Conservation (phyloP, 1,140 invertebrate genomes). For the Dinoponera quadriceps region DNA sequence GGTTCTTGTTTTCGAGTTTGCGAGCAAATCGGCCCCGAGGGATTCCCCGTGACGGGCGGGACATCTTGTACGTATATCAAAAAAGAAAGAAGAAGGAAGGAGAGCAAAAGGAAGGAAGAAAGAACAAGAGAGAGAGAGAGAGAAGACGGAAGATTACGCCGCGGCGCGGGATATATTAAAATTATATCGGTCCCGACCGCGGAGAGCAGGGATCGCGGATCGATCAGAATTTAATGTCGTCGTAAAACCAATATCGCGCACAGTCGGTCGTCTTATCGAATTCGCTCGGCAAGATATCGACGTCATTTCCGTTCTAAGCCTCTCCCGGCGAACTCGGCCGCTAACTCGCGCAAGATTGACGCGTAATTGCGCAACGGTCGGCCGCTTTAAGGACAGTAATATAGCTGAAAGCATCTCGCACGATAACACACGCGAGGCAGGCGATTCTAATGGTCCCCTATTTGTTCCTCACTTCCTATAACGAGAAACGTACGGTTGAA, state of each 20-base stretch:
- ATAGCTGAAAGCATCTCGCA: conserved; percentile 39
- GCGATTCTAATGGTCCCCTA: conserved; percentile 42
- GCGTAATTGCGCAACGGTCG: conserved; percentile 46
- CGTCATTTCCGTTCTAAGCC: not conserved
- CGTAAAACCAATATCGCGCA: not conserved
- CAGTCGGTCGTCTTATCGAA: conserved; percentile 15
- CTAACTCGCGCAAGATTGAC: conserved; percentile 15
- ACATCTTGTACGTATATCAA: too few species aligned
- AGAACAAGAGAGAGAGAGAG: too few species aligned
- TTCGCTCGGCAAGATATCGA: not conserved
- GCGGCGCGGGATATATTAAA: not conserved
- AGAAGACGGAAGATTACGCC: not conserved
- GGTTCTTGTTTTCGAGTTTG: too few species aligned
- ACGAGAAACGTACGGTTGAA: conserved; percentile 21
- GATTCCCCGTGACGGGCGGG: too few species aligned
- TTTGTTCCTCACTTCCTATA: conserved; percentile 58
- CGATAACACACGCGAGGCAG: conserved; percentile 6
- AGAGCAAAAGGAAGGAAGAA: too few species aligned
- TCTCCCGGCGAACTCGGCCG: not conserved
- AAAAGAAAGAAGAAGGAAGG: too few species aligned
- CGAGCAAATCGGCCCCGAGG: too few species aligned
- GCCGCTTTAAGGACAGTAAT: conserved; percentile 50
- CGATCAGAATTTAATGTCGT: conserved; percentile 21
- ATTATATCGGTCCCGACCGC: not conserved
- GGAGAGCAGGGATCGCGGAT: not conserved